Evolutionary conservation across 2,888 invertebrate species (phyloP).

Genomic region (Napeogenes sylphis): DNA sequence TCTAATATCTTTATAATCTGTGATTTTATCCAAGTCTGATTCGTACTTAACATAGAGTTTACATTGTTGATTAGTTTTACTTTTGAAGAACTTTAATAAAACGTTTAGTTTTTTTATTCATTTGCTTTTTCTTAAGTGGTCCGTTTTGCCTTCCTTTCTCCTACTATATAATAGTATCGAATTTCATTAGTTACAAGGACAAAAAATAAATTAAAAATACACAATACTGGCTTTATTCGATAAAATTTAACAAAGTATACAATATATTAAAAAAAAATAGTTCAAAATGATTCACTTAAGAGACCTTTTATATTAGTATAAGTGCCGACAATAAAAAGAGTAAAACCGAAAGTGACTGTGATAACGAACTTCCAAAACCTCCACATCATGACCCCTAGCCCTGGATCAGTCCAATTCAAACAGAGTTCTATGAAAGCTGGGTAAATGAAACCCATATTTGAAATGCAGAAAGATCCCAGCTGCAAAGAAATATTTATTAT

Average conservation of each 20-base stretch:
- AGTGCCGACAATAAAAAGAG: slow-evolving; percentile 37
- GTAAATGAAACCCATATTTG: slow-evolving; percentile 47
- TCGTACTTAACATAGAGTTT: too few species aligned
- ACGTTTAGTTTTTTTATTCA: too few species aligned
- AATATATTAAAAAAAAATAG: neutral
- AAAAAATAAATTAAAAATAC: neutral
- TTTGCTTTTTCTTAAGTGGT: too few species aligned
- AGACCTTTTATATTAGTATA: slow-evolving; percentile 37
- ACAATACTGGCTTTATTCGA: neutral
- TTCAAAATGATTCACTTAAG: slow-evolving; percentile 30
- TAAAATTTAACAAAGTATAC: neutral
- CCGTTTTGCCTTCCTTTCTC: too few species aligned
- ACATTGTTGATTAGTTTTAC: too few species aligned
- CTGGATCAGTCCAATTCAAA: slow-evolving; percentile 48
- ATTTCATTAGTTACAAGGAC: too few species aligned
- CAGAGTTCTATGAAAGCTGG: slow-evolving; percentile 49
- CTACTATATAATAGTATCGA: too few species aligned
- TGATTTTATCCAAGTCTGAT: too few species aligned
- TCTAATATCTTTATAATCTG: too few species aligned
- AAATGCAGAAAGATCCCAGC: slow-evolving; percentile 47
- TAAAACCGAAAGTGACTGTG: slow-evolving; percentile 36
- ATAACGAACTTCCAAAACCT: slow-evolving; percentile 35
- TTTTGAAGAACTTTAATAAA: too few species aligned
- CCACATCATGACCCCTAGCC: slow-evolving; percentile 44
- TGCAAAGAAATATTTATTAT: slow-evolving; percentile 23